Conservation (phyloP, 2,113 vertebrate species). For the Atrichornis clamosus region DNA sequence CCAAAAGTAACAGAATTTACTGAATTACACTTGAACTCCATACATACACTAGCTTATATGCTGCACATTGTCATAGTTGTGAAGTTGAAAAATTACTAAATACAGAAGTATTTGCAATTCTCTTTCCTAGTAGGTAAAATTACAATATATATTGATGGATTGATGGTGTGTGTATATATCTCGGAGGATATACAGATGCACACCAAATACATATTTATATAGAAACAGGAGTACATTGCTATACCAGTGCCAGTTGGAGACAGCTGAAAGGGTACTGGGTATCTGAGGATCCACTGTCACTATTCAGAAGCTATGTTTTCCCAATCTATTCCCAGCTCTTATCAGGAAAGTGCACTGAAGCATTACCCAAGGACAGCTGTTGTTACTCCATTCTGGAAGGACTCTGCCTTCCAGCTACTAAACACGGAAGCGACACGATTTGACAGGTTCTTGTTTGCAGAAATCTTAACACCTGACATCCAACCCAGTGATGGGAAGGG, state of each 20-base stretch:
- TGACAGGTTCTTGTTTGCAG: background rate
- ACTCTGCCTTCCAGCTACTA: background rate
- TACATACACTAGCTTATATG: conserved; percentile 1
- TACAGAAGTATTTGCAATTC: conserved; percentile 14
- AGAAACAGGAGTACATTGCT: background rate
- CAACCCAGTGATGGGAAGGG: background rate
- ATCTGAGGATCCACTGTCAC: background rate
- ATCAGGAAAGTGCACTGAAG: background rate
- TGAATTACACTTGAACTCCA: background rate
- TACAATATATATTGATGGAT: background rate
- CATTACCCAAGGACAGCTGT: background rate
- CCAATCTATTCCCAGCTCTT: background rate
- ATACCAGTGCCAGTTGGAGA: background rate
- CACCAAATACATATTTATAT: background rate
- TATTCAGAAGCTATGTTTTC: background rate
- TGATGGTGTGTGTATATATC: background rate
- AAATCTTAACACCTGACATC: background rate
- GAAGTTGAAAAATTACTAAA: conserved; percentile 27
- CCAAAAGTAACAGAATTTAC: conserved; percentile 13
- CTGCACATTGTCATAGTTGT: conserved; percentile 5
- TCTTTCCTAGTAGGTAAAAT: conserved; percentile 11
- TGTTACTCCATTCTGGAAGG: background rate
- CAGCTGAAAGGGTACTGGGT: background rate
- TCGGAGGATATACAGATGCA: background rate
- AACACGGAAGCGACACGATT: fast-evolving